Base-by-base conservation (phyloP, 2,113 vertebrate species). In the Epinephelus cyanopodus region DNA sequence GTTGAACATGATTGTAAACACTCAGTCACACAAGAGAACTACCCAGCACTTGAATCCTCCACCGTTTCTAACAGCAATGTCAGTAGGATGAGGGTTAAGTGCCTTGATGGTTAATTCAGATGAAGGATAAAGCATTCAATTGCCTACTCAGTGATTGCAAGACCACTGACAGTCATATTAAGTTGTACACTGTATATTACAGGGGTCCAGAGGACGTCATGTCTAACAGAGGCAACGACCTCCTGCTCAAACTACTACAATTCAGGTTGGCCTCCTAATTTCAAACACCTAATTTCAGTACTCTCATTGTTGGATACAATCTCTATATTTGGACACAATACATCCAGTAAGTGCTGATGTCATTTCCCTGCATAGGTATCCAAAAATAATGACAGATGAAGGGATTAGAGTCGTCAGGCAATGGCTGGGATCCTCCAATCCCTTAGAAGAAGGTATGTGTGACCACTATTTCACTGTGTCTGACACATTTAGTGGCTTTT, bases 181-280 rank as follows among this genome's bases (percentile, higher is more conserved):
- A 29, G n/a, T 14, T 42, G 6, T 67, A 0, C 27, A 7, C 29
- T 82, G 42, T 63, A 15, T 23, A 0, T 82, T 69, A 11, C 86
- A 97, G 97, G 74, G 94, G 95, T 82, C 96, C 97, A 81, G 96
- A 97, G 61, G 97, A 98, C 77, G 79, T 98, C 89, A 96, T 96
- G 95, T 97, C 97, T 54, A 98, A 98, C 91, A 91, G 97, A 92
- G 97, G 97, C 62, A 98, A 98, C 4, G 91, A 98, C 80, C 94
- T 98, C 37, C 93, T 98, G 64, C 94, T 98, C 54, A 96, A 92
- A 77, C 94, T 98, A 39, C 95, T 98, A 2, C 97, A 97, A 84
- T 95, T 95, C 89, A 96, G 97, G 97, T 97, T 45, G 42, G 42
- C 12, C 9, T 45, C 9, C 2, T 45, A 1, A 12, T 45, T 45